Percentiles rank a stretch among this genome's conserved stretches.
Conservation (phyloP, 2,113 vertebrate species). For the Tetrax tetrax region DNA sequence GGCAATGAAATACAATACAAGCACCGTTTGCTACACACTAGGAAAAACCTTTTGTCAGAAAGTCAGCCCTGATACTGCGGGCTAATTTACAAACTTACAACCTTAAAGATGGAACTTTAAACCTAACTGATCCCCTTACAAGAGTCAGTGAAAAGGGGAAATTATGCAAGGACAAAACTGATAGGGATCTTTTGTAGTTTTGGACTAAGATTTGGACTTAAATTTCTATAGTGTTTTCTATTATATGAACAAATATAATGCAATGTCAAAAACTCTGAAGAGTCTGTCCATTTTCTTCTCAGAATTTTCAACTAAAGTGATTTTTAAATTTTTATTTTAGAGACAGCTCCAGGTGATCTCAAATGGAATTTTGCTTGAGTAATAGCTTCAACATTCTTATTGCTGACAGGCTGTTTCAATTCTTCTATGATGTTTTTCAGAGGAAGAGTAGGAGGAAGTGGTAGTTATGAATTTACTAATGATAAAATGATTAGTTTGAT, state of each 20-base stretch:
- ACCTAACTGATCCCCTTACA: fast-evolving
- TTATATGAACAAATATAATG: background rate
- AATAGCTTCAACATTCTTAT: background rate
- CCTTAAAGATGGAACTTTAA: background rate
- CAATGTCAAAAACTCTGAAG: background rate
- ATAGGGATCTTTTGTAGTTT: background rate
- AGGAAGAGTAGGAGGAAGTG: background rate
- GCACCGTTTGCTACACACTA: background rate
- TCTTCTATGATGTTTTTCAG: background rate
- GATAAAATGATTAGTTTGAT: background rate
- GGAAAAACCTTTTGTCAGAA: background rate
- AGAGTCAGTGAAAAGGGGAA: background rate
- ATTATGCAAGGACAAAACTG: background rate
- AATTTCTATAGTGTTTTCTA: background rate
- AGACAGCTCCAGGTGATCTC: background rate
- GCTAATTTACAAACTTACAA: background rate
- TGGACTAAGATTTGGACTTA: background rate
- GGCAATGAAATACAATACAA: background rate
- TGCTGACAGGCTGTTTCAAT: background rate
- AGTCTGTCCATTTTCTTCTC: background rate
- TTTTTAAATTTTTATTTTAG: background rate
- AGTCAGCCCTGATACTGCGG: background rate
- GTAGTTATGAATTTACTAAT: background rate
- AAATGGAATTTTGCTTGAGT: background rate
- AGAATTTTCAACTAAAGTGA: background rate